Conservation (phyloP, 2,888 invertebrate species). For the Sinhomidia bicolor region DNA sequence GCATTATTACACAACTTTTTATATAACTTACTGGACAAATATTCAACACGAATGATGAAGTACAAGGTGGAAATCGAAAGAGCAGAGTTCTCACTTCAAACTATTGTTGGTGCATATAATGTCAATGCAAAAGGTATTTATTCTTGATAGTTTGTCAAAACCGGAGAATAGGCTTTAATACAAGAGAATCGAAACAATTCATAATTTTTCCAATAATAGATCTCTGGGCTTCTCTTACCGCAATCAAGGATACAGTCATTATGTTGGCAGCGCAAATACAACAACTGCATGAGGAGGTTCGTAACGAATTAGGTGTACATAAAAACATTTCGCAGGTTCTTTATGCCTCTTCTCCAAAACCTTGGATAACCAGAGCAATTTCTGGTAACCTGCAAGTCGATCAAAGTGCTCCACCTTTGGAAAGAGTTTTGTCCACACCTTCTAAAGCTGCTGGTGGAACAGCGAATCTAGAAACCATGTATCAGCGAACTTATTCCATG, state of each 20-base stretch:
- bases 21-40: constrained; percentile 38
- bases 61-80: constrained; percentile 68
- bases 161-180: too few species aligned
- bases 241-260: constrained; percentile 49
- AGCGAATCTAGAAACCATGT: constrained; percentile 1
- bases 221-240: constrained; percentile 11
- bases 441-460: background rate
- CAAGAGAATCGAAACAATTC: too few species aligned
- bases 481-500: constrained; percentile 23
- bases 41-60: constrained; percentile 28
- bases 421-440: background rate
- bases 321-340: constrained; percentile 18
- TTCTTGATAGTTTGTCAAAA: background rate
- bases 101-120: constrained; percentile 20
- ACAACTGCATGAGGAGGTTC: constrained; percentile 45
- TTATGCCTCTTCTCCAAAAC: constrained; percentile 17
- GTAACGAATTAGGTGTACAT: constrained; percentile 27
- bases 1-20: constrained; percentile 35
- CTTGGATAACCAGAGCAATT: constrained; percentile 17
- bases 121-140: background rate
- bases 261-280: constrained; percentile 56
- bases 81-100: constrained; percentile 53
- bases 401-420: background rate
- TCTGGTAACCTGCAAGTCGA: background rate
- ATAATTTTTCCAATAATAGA: background rate